Evolutionary conservation across 2,888 invertebrate species (phyloP), one percentile per base, ranked within the genome.

Genomic region (Melieria picta): DNA sequence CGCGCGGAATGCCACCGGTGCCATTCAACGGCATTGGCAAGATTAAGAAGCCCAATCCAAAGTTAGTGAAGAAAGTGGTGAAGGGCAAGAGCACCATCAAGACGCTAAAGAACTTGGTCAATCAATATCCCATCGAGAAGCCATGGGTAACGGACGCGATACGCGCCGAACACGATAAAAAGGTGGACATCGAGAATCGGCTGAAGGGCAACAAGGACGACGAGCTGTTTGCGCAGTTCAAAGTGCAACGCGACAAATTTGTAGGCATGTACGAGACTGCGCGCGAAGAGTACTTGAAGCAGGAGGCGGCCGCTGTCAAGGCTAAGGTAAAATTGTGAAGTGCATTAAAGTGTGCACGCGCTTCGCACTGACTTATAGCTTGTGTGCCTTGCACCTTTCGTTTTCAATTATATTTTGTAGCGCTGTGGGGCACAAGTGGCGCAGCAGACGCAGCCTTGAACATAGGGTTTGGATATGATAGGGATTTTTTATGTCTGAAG

Each of bases 91-190:
- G 81, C 72, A 81, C 81, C 10, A 85, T 84, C 47, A 86, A 84
- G 69, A 86, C 86, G 11, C 77, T 86, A 0, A 85, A 83, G 66
- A 84, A 84, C 74, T 80, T 86, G n/a, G 80, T 84, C 4, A 86
- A 85, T 78, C 86, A 87, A 65, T 87, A 87, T 80, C 84, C 86
- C 16, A 78, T 90, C 65, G 88, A 88, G 46, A 90, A 90, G 80
- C 89, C 90, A 0, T 91, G 90, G 89, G 89, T 91, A 6, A 89
- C 88, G 9, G 89, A 89, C 11, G 87, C 88, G 43, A 89, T 91
- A 61, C 89, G 88, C 77, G 83, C 82, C 5, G 90, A 90, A 78
- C 89, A 90, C 74, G 83, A 82, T 52, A 89, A 88, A 76, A 89
- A 89, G 78, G 88, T 89, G 69, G 88, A 90, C 76, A 86, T 90